Base-by-base conservation (phyloP, 2,113 vertebrate species). In the Plecturocebus donacophilus region DNA sequence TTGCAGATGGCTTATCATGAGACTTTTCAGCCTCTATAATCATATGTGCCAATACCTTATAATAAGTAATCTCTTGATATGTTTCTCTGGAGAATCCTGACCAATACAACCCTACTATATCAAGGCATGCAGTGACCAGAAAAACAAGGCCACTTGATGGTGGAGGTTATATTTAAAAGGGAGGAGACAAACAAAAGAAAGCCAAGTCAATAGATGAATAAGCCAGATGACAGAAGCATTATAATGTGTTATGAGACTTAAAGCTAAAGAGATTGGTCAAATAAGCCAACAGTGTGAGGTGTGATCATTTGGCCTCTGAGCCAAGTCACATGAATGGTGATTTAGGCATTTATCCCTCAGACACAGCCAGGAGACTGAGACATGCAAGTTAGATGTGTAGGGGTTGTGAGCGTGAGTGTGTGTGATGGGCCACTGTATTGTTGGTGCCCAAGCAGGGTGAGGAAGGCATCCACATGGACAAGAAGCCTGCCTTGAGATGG, bases 1-100 rank as follows among this genome's bases (percentile, higher is more conserved):
- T 14, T 3, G 0, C 76, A 52, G 52, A 8, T 0, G 13, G 38
- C 10, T 32, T 10, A 6, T 32, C 23, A 13, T 6, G 38, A 16
- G 77, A 47, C 32, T 56, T 54, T 42, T n/a, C 42, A 64, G 21
- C 30, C 45, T 52, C 47, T 45, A 76, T 4, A 35, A 42, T 52
- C 27, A 2, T 6, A 2, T 32, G 38, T 35, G 47, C 12, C 47
- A 56, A 13, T 14, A 73, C 23, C 76, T 66, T 32, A 17, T 3
- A 64, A 25, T 61, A 64, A 64, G 61, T 32, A 20, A 52, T 23
- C 20, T 30, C 17, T 17, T 49, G 14, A 27, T 19, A 30, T 6
- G 4, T 47, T 88, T 35, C 77, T 82, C n/a, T 16, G 12, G 27
- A 81, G 56, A 68, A 23, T 76, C 38, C 47, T 25, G 25, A 75